Evolutionary conservation across 1,140 invertebrate species (phyloP).

Genomic region (Aleiodes sp.): DNA sequence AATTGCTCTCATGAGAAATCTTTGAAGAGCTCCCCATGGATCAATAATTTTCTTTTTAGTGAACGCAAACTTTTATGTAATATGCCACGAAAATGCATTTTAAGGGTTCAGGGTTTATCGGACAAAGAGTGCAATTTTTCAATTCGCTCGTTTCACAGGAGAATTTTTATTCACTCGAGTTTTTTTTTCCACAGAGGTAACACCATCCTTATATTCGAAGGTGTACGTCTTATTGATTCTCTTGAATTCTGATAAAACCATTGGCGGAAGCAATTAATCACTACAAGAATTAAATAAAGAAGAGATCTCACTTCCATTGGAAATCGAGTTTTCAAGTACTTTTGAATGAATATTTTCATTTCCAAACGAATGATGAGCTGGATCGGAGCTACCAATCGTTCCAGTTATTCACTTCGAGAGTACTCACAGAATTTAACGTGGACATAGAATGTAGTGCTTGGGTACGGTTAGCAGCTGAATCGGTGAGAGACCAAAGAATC

Average conservation of each 20-base stretch:
- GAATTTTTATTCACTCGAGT: too few species aligned
- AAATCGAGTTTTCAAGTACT: background rate
- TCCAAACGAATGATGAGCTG: conserved; percentile 6
- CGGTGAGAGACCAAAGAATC: background rate
- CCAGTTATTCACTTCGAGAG: conserved; percentile 24
- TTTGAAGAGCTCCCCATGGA: conserved; percentile 18
- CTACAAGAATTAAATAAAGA: too few species aligned
- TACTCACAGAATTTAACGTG: background rate
- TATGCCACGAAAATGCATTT: conserved; percentile 14
- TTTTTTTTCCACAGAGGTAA: too few species aligned
- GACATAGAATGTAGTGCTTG: background rate
- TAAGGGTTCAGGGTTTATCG: background rate
- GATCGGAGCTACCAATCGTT: conserved; percentile 22
- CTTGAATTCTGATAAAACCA: too few species aligned
- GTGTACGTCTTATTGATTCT: too few species aligned
- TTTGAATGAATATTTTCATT: background rate
- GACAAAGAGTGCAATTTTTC: background rate
- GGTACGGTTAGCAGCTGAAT: background rate
- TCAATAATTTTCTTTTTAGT: conserved; percentile 21
- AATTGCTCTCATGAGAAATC: conserved; percentile 25
- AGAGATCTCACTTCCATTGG: too few species aligned
- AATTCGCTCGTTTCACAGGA: too few species aligned
- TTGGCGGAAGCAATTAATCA: too few species aligned
- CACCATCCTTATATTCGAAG: too few species aligned
- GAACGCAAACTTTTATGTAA: background rate